Conservation (phyloP, 2,113 vertebrate genomes). For the Tringa solitaria region DNA sequence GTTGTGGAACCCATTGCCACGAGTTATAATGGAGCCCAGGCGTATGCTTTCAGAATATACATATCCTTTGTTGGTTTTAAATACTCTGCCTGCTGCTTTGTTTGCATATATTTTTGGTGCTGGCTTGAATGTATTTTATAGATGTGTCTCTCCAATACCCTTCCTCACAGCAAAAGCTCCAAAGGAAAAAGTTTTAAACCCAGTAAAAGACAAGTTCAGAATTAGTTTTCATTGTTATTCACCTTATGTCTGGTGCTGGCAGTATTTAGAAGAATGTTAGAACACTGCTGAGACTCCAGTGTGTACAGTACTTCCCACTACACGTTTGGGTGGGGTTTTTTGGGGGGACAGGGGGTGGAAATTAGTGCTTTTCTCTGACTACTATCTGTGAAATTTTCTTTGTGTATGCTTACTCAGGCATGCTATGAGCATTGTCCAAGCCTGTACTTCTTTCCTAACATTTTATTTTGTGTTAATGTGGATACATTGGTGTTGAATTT, state of each 20-base stretch:
- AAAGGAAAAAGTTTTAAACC: neutral
- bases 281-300: neutral
- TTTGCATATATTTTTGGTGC: neutral
- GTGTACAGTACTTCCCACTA: neutral
- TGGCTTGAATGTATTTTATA: neutral
- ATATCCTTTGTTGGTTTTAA: neutral
- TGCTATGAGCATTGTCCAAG: neutral
- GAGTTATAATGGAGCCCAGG: neutral
- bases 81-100: neutral
- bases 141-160: neutral
- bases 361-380: neutral
- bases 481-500: neutral
- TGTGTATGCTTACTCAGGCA: neutral
- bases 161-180: neutral
- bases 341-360: rapidly evolving
- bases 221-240: neutral
- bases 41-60: neutral
- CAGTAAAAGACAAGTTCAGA: neutral
- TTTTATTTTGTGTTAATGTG: neutral
- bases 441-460: neutral
- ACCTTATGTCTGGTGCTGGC: neutral
- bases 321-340: neutral
- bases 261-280: neutral
- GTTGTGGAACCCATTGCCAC: neutral
- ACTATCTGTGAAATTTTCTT: neutral